Evolutionary conservation across 92 coral and sea anemone genomes (phyloP).

Genomic region (Epizoanthus ramosus): DNA sequence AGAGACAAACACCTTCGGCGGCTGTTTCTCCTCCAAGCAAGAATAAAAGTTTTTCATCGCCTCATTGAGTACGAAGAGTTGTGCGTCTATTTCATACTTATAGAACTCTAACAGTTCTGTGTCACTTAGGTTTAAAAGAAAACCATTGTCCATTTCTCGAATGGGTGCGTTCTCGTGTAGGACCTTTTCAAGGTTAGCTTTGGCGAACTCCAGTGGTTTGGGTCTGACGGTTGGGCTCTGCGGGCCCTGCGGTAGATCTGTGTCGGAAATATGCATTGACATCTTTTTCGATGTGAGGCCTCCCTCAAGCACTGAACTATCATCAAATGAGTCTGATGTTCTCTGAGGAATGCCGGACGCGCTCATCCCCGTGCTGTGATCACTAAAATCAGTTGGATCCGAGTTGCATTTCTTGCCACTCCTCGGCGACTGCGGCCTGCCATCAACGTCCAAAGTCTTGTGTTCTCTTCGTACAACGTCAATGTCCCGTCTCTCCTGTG

Average conservation of each 20-base stretch:
- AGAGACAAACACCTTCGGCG: slow-evolving; percentile 94
- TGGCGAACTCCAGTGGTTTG: slow-evolving; percentile 1
- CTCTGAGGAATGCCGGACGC: slow-evolving; percentile 41
- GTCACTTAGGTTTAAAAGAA: slow-evolving; percentile 77
- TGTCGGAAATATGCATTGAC: slow-evolving; percentile 73
- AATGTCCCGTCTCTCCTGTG: slow-evolving; percentile 33
- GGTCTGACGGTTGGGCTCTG: slow-evolving; percentile 49
- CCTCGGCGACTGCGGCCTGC: slow-evolving; percentile 34
- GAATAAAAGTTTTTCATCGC: slow-evolving; percentile 88
- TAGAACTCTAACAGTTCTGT: slow-evolving; percentile 84
- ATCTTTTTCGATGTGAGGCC: slow-evolving; percentile 40
- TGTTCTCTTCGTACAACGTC: slow-evolving; percentile 48
- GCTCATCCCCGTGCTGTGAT: slow-evolving; percentile 16
- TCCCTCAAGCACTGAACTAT: slow-evolving; percentile 38
- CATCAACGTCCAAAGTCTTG: slow-evolving; percentile 42
- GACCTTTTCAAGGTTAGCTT: no score
- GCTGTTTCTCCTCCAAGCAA: slow-evolving; percentile 72
- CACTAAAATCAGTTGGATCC: slow-evolving; percentile 69
- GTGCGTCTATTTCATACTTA: slow-evolving; percentile 90
- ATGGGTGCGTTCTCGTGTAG: not conserved
- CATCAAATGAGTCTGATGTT: slow-evolving; percentile 56
- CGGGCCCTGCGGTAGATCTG: slow-evolving; percentile 67
- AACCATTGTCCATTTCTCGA: slow-evolving; percentile 55
- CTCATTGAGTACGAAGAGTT: slow-evolving; percentile 88
- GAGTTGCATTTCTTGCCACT: slow-evolving; percentile 75